These are phyloP conservation scores for Philereme vetulata DNA, from an alignment of 2,888 invertebrate genomes.

Conservation along the genomic window DNA sequence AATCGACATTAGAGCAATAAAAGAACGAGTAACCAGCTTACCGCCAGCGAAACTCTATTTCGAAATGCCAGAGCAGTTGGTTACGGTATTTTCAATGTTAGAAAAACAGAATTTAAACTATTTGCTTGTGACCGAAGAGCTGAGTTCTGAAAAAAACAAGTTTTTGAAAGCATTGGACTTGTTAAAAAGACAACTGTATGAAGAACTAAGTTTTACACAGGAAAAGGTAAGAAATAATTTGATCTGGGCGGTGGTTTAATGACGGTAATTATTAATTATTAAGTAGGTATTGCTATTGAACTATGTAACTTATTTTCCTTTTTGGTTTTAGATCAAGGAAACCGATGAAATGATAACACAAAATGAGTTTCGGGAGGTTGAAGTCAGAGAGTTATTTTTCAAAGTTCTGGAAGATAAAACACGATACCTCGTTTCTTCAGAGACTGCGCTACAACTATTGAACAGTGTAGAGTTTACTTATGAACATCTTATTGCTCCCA, in stretches of 20 bases:
- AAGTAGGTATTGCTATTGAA: no score
- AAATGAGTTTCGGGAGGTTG: constrained; percentile 62
- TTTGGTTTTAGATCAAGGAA: constrained; percentile 57
- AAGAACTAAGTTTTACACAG: constrained; percentile 64
- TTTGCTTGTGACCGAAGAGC: constrained; percentile 71
- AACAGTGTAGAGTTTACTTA: constrained; percentile 87
- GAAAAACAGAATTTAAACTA: constrained; percentile 78
- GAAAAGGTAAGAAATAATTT: constrained; percentile 57
- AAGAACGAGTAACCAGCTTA: constrained; percentile 53
- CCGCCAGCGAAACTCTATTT: constrained; percentile 70
- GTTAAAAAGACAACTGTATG: constrained; percentile 55
- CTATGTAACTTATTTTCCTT: neutral
- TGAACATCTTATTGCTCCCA: constrained; percentile 84
- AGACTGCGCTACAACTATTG: constrained; percentile 83
- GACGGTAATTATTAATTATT: no score
- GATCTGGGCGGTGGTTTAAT: neutral
- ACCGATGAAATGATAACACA: constrained; percentile 59
- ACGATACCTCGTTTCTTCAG: constrained; percentile 82
- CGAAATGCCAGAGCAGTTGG: constrained; percentile 64
- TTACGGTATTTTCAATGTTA: constrained; percentile 61
- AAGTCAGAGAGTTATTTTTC: constrained; percentile 68
- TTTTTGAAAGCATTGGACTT: constrained; percentile 62
- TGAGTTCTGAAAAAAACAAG: constrained; percentile 67
- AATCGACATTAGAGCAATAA: constrained; percentile 54
- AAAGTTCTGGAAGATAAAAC: constrained; percentile 73